These are phyloP conservation scores for Xestia c-nigrum DNA, from an alignment of 2,888 invertebrate species.

Conservation along the genomic window DNA sequence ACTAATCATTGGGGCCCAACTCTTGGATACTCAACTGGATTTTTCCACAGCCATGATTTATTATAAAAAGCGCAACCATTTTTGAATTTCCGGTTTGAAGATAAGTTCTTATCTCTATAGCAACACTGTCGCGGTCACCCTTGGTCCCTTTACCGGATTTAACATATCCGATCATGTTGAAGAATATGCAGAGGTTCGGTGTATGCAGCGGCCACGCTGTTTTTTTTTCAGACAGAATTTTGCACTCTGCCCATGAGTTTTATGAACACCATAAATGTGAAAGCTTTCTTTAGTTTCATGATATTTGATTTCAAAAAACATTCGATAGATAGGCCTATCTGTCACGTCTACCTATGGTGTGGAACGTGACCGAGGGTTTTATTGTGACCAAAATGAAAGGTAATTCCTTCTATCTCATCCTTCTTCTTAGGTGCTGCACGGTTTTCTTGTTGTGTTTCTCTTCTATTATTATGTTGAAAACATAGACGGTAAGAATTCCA, in stretches of 20 bases:
- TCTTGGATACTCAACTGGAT: slow-evolving; percentile 14
- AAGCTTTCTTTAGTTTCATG: slow-evolving; percentile 5
- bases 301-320: slow-evolving; percentile 7
- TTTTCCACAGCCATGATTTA: slow-evolving; percentile 49
- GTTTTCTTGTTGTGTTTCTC: neutral
- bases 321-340: neutral
- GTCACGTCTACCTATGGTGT: slow-evolving; percentile 13
- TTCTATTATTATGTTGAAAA: neutral
- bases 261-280: neutral
- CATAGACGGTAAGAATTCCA: neutral
- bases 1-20: slow-evolving; percentile 38
- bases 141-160: slow-evolving; percentile 32
- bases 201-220: slow-evolving; percentile 6
- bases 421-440: neutral
- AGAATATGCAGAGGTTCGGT: slow-evolving; percentile 56
- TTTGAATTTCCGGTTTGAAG: slow-evolving; percentile 25
- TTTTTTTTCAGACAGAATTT: slow-evolving; percentile 24
- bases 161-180: slow-evolving; percentile 59
- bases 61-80: slow-evolving; percentile 41
- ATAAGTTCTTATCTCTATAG: slow-evolving; percentile 35
- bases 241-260: neutral
- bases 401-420: neutral
- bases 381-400: slow-evolving; percentile 6
- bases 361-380: slow-evolving; percentile 29
- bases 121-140: slow-evolving; percentile 27